Evolutionary conservation across 2,113 vertebrate genomes (phyloP).

Genomic region (Entelurus aequoreus): DNA sequence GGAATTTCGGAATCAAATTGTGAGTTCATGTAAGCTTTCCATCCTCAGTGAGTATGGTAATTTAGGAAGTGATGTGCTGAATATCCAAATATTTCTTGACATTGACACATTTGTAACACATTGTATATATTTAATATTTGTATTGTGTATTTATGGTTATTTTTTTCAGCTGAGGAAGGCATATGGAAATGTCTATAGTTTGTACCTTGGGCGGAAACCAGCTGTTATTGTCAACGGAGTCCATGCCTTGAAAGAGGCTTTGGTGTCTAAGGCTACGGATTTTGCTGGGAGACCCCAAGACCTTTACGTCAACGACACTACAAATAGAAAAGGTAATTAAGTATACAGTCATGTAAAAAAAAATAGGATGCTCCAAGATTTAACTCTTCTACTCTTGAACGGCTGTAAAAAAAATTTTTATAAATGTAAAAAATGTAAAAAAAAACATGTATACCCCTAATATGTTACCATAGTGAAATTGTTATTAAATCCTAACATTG

Average conservation of each 20-base stretch:
- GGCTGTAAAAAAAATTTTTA: no score
- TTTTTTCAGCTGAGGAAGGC: slow-evolving; percentile 49
- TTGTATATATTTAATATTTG: neutral
- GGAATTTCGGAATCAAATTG: no score
- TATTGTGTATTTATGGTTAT: neutral
- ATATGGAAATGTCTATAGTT: slow-evolving; percentile 65
- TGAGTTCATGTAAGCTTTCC: no score
- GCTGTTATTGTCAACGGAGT: slow-evolving; percentile 51
- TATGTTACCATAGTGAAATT: no score
- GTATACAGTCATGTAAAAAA: neutral
- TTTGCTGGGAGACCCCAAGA: slow-evolving; percentile 67
- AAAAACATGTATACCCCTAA: no score
- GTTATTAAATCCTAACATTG: no score
- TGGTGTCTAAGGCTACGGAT: slow-evolving; percentile 52
- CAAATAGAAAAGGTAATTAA: slow-evolving; percentile 39
- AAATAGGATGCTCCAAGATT: no score
- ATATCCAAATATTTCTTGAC: neutral
- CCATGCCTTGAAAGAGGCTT: slow-evolving; percentile 58
- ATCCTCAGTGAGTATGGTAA: no score
- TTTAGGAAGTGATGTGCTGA: no score
- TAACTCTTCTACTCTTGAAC: no score
- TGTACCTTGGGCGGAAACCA: slow-evolving; percentile 58
- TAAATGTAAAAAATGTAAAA: no score
- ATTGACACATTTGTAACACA: neutral
- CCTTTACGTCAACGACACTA: slow-evolving; percentile 35